Evolutionary conservation across 1,140 invertebrate genomes (phyloP), one percentile per base, ranked within the genome.

Genomic region (Andrena cerasifolii): DNA sequence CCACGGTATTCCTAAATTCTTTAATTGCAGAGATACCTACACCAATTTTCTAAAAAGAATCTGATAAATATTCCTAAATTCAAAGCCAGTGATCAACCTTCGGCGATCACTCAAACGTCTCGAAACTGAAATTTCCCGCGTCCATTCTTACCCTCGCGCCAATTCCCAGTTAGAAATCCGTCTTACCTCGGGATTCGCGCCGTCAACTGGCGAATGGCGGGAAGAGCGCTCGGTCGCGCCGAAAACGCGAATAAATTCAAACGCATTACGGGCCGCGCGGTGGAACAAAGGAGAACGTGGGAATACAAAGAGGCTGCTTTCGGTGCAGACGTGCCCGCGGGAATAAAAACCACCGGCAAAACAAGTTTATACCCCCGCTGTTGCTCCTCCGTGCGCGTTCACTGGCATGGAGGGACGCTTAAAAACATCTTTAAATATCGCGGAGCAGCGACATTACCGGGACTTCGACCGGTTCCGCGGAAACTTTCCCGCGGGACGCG

Each of bases 181-280:
- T 70, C 66, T 21, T 59, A 16, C 16, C 16, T 3, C 2, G 16
- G 5, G 43, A 16, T 2, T 2, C 10, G 5, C 28, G n/a, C 24
- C 26, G 6, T n/a, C 10, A 45, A 31, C 26, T 2, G 8, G 47
- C 47, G 36, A 40, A 40, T 40, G 36, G n/a, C n/a, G n/a, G n/a
- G n/a, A n/a, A n/a, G n/a, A n/a, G n/a, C n/a, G n/a, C n/a, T n/a
- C n/a, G n/a, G n/a, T n/a, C n/a, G n/a, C n/a, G n/a, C n/a, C 26
- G 72, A 66, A 66, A 66, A 45, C 67, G 66, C 66, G 71, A 81
- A 76, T 84, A 84, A 82, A 84, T 82, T 83, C 62, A 70, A 84
- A 79, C 75, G 76, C 80, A 80, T 84, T 73, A 65, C 24, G 18
- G 12, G 54, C 12, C 18, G 47, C 18, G 47, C 62, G 66, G 74